Evolutionary conservation across 2,113 vertebrate species (phyloP).

Genomic region (Poeciliopsis occidentalis): DNA sequence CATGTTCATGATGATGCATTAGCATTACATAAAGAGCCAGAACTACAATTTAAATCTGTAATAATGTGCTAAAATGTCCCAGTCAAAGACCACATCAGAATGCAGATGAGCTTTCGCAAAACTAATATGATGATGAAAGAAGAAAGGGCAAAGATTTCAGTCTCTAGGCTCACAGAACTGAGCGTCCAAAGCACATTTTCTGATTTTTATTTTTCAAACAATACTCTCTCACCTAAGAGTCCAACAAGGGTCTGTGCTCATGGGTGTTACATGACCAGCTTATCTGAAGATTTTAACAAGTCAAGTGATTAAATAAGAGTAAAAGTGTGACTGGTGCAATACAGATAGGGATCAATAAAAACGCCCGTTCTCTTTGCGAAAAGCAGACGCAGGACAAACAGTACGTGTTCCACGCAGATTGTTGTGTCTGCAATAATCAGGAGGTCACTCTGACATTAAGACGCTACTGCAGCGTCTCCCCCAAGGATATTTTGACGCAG

Average conservation of each 20-base stretch:
- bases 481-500: slow-evolving; percentile 6
- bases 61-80: no score
- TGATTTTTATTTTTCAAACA: background rate
- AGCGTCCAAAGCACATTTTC: background rate
- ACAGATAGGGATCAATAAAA: background rate
- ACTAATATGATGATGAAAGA: no score
- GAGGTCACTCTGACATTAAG: background rate
- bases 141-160: no score
- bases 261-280: background rate
- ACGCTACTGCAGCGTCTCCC: background rate
- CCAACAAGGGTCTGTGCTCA: no score
- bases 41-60: no score
- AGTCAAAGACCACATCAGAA: no score
- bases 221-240: background rate
- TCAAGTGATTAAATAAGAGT: background rate
- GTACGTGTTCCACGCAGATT: background rate
- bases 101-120: no score
- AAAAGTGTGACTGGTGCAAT: background rate
- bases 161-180: no score
- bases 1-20: background rate
- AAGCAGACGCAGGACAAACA: background rate
- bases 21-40: no score
- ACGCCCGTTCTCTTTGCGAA: background rate
- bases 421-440: slow-evolving; percentile 6
- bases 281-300: background rate